Base-by-base conservation (phyloP, 2,113 vertebrate genomes). In the Cryptomyrus ogoouensis region DNA sequence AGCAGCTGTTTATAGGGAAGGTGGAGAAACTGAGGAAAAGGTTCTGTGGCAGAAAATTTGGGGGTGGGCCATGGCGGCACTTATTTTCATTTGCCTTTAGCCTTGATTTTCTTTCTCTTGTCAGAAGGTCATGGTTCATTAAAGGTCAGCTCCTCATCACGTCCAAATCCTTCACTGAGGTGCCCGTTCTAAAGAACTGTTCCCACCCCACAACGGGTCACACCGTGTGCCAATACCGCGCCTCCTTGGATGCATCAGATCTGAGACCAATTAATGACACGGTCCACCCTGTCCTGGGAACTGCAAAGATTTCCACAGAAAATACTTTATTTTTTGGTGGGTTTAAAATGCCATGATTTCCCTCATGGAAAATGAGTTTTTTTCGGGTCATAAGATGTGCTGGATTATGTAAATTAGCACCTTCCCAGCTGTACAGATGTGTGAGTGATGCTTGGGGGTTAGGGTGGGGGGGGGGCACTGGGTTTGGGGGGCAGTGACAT, bases 401-500 rank as follows among this genome's bases (percentile, higher is more conserved):
- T 15, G 27, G 66, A 27, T 46, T 89, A 89, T 89, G 88, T 31
- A 89, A 89, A 89, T 74, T 39, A 52, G 17, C 62, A 35, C 27
- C 70, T 80, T 12, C n/a, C 19, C 46, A 31, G 46, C 27, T 80
- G 70, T 49, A 80, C 66, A 52, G 46, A 89, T 50, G 46, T 53
- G 47, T 52, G 66, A 50, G 66, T 31, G 49, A 70, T 27, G 5
- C 46, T n/a, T 84, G 39, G 80, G 39, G 39, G 39, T 19, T 19
- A 17, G 4, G 12, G 31, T 2, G 10, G 0, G 12, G 70, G n/a
- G 70, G 9, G 21, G 70, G 24, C 66, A 77, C 7, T 27, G 62
- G 39, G 46, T 74, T 70, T 47, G 44, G 42, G 58, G 62, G 88
- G 27, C 19, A 27, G 74, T 89, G 88, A 83, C 88, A 89, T 89